Evolutionary conservation across 2,888 invertebrate genomes (phyloP), one percentile per base, ranked within the genome.

Genomic region (Lasioglossum pauxillum): DNA sequence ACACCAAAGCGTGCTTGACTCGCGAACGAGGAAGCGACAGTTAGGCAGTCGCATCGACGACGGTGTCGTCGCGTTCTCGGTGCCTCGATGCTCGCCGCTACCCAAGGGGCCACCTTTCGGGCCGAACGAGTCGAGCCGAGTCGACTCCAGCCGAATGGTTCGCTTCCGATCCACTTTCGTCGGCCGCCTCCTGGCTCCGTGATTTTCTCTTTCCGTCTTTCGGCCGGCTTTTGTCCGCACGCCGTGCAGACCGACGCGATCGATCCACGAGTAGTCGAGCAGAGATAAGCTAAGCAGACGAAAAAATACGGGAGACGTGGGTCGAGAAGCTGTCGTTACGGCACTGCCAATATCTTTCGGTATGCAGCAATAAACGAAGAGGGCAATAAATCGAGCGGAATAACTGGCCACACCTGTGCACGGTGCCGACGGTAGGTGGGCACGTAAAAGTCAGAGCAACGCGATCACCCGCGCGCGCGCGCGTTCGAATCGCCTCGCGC

Each of bases 331-430:
- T 84, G 85, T 83, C 80, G 86, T 87, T 88, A 83, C 88, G 67
- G 82, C 80, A 35, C 80, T 84, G 87, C 71, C 87, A 75, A 87
- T 90, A 84, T 87, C 80, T 78, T 76, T 86, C 78, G 60, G 76
- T 72, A 31, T 38, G 83, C 74, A 72, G 84, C 79, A 80, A 84
- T 86, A 90, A 90, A 88, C 87, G 87, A 90, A 84, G 82, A 75
- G 84, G 86, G 84, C 79, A 38, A 89, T 90, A 90, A 90, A 90
- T 90, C 89, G 90, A 88, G 87, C 85, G 87, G 83, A 81, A 86
- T 89, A 88, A 89, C 89, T 78, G 87, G 87, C 87, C 90, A 91
- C 90, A 91, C 89, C 90, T 90, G 89, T 85, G 83, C 84, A 82
- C 80, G 79, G 60, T 69, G 1, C 60, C 4, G 75, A 57, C 76